phyloP scores from a whole-genome alignment of 2,888 invertebrate species.

The Acanthosepion pharaonis region DNA sequence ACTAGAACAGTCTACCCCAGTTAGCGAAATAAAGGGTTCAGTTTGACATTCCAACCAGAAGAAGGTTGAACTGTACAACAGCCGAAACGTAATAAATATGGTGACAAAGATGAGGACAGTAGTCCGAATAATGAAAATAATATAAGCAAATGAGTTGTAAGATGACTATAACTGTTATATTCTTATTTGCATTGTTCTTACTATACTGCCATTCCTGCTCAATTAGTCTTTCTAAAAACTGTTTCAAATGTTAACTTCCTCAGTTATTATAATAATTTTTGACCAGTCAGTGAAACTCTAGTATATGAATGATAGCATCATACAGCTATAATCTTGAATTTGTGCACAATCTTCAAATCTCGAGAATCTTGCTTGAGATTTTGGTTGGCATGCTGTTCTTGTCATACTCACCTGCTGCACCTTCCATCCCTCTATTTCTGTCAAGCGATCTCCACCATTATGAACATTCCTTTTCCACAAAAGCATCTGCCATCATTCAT shows the following conservation, averaged over 20 bases:
- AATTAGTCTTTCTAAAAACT: neutral
- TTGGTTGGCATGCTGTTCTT: neutral
- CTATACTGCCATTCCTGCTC: neutral
- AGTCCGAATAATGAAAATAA: no score
- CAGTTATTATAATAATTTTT: no score
- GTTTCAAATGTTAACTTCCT: neutral
- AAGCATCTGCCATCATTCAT: constrained; percentile 15
- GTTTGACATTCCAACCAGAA: no score
- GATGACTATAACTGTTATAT: neutral
- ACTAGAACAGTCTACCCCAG: no score
- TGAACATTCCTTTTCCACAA: neutral
- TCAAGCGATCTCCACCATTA: neutral
- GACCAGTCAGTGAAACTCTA: neutral
- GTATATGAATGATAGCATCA: neutral
- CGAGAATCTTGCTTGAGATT: neutral
- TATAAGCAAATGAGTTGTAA: neutral
- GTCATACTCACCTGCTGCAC: neutral
- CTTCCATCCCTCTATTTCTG: neutral
- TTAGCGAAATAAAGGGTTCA: no score
- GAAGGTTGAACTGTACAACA: no score
- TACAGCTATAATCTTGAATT: neutral
- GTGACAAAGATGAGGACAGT: no score
- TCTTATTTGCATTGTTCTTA: neutral
- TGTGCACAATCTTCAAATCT: neutral
- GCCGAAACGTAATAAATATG: no score